phyloP scores from a whole-genome alignment of 2,113 vertebrate species.

The Argyrosomus japonicus region DNA sequence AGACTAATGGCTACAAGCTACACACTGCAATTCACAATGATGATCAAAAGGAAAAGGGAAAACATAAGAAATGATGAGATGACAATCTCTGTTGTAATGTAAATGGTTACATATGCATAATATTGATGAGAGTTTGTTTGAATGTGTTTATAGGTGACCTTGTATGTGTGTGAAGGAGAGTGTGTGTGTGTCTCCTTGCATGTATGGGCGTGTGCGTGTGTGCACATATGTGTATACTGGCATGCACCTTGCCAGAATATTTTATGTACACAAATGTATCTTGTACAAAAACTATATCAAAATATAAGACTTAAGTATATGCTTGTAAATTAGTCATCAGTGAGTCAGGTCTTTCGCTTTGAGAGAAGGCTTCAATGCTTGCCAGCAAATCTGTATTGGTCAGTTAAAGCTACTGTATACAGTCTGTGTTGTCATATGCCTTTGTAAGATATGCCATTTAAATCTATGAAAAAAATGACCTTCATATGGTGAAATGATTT shows the following conservation, averaged over 20 bases:
- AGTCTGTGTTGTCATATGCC: conserved; percentile 88
- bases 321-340: conserved; percentile 90
- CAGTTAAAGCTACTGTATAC: conserved; percentile 81
- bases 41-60: conserved; percentile 54
- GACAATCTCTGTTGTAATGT: conserved; percentile 85
- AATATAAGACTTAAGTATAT: conserved; percentile 89
- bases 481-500: conserved; percentile 85
- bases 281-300: conserved; percentile 86
- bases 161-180: conserved; percentile 30
- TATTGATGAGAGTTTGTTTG: conserved; percentile 65
- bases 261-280: conserved; percentile 87
- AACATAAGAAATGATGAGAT: conserved; percentile 76
- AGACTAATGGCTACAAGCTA: conserved; percentile 35
- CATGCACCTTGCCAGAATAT: conserved; percentile 81
- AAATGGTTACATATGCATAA: conserved; percentile 82
- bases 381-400: conserved; percentile 87
- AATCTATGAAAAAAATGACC: conserved; percentile 85
- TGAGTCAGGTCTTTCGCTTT: conserved; percentile 87
- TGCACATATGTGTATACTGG: conserved; percentile 76
- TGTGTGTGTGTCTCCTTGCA: conserved; percentile 51
- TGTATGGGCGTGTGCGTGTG: conserved; percentile 59
- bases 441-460: conserved; percentile 89
- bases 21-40: conserved; percentile 45
- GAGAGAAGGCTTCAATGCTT: conserved; percentile 87
- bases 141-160: conserved; percentile 72